Conservation (phyloP, 2,113 vertebrate genomes). For the Alethe diademata region DNA sequence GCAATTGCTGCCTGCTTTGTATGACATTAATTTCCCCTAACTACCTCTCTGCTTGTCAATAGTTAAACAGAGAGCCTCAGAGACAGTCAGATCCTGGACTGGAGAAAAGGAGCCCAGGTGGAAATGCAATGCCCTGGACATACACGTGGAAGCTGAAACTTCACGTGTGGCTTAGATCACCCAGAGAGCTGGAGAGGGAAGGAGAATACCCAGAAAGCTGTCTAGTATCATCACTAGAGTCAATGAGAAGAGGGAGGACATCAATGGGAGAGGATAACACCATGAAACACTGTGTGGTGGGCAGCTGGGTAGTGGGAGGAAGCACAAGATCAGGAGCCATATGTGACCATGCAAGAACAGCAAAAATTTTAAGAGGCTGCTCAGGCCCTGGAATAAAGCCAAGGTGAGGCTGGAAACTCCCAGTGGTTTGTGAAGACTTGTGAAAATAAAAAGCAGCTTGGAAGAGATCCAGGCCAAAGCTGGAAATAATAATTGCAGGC, state of each 20-base stretch:
- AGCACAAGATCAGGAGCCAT: neutral
- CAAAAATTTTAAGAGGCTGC: neutral
- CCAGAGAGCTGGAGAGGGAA: neutral
- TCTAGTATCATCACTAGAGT: neutral
- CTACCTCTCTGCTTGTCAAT: neutral
- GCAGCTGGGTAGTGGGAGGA: rapidly evolving
- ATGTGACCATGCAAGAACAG: neutral
- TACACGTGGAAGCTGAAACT: rapidly evolving
- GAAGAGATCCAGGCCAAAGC: neutral
- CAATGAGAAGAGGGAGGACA: neutral
- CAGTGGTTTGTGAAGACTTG: neutral
- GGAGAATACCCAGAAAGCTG: neutral
- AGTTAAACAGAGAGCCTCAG: neutral
- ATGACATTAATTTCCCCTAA: neutral
- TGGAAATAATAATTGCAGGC: neutral
- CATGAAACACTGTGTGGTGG: neutral
- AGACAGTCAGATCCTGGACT: neutral
- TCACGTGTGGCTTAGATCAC: neutral
- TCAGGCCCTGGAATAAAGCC: neutral
- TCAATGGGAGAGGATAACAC: neutral
- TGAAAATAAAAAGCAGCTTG: neutral
- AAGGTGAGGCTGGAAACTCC: neutral
- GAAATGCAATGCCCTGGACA: neutral
- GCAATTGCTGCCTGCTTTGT: neutral
- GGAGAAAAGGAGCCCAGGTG: neutral